Conservation (phyloP, 2,113 vertebrate species). For the Eublepharis macularius region DNA sequence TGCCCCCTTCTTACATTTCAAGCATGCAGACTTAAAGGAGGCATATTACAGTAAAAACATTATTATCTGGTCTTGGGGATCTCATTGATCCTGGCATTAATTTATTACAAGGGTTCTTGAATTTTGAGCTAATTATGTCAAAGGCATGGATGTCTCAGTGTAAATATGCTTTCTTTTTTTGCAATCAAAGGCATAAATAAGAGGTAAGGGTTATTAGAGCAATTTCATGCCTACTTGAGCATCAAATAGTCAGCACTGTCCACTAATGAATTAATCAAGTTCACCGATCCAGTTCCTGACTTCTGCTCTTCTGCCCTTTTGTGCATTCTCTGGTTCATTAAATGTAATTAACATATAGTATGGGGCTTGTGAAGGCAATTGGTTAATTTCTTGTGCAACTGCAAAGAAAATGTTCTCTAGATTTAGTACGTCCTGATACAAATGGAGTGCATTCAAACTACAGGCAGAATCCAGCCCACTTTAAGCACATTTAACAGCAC, state of each 20-base stretch:
- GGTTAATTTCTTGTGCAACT: neutral
- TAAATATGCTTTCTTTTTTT: neutral
- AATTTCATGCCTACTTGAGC: conserved; percentile 38
- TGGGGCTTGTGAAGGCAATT: neutral
- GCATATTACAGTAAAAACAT: conserved; percentile 18
- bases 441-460: neutral
- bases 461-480: neutral
- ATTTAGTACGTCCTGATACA: neutral
- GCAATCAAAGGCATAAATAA: neutral
- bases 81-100: conserved; percentile 20
- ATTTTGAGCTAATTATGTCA: conserved; percentile 21
- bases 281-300: conserved; percentile 14
- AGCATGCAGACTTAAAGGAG: neutral
- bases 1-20: neutral
- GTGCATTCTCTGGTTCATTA: conserved; percentile 39
- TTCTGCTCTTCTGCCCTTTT: conserved; percentile 15
- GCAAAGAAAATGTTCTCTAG: neutral
- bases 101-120: neutral
- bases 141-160: neutral
- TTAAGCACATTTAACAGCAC: neutral
- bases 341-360: conserved; percentile 22
- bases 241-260: conserved; percentile 14
- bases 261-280: conserved; percentile 28
- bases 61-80: conserved; percentile 28
- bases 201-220: conserved; percentile 34